Base-by-base conservation (phyloP, 2,888 invertebrate genomes). In the Matsumyia berberina region DNA sequence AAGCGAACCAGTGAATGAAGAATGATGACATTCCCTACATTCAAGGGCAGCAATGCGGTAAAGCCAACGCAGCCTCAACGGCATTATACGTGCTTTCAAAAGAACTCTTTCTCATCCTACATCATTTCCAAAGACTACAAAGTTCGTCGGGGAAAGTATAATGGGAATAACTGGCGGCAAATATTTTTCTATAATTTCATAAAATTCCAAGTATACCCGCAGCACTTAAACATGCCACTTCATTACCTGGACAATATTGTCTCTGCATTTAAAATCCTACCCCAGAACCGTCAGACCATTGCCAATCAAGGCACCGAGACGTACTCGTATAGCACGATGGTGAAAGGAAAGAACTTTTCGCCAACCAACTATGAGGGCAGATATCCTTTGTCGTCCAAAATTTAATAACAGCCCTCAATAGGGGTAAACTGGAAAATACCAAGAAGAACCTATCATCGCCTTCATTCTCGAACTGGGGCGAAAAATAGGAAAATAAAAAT, bases 141-240 rank as follows among this genome's bases (percentile, higher is more conserved):
- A 66, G 37, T 67, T 62, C n/a, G 5, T n/a, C 44, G 6, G 6
- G 9, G 9, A 55, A 55, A 33, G 35, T 55, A 49, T 46, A 29
- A 58, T 58, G 37, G 2, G 33, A 39, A 57, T 57, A 15, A 46
- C 39, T 11, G 19, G 19, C 19, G 64, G 66, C 44, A 76, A 83
- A 83, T 83, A 73, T 78, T 83, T 83, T 83, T 83, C 49, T 73
- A 77, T 83, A 78, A 83, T 83, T 83, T 77, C 44, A 8, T 15
- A 42, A 35, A 57, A 64, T 42, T 57, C 35, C 12, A 64, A 72
- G 58, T 72, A 49, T 24, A 51, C 80, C 33, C 46, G 73, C 73
- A 60, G 53, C 72, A 79, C 73, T 82, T 60, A 37, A 64, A 57
- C 60, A 31, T 57, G 60, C 31, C 77, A 72, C 82, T 77, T 77